Percentiles rank a stretch among this genome's conserved stretches.
These are phyloP conservation scores for Bombus pyrosoma DNA, from an alignment of 1,140 invertebrate genomes.

Conservation along the genomic window DNA sequence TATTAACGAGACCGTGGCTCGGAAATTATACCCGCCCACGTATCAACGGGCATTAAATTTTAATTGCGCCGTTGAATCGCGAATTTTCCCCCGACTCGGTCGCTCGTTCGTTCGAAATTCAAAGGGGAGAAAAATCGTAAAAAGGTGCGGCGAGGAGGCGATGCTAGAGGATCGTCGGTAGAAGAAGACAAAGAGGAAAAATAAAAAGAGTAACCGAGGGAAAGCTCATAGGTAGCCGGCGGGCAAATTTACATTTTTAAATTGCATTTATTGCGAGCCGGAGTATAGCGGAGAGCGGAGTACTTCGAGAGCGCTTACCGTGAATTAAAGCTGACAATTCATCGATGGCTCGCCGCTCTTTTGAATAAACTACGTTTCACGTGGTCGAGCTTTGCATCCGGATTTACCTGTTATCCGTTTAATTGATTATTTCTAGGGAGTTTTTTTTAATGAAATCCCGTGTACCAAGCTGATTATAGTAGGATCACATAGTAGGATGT, in stretches of 20 bases:
- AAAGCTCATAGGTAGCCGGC: slow-evolving; percentile 9
- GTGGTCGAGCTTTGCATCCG: neutral
- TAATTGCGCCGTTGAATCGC: slow-evolving; percentile 33
- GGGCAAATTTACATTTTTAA: slow-evolving; percentile 47
- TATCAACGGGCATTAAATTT: slow-evolving; percentile 34
- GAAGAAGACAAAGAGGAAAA: neutral
- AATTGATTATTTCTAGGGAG: slow-evolving; percentile 19
- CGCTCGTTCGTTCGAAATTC: neutral
- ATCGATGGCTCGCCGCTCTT: slow-evolving; percentile 25
- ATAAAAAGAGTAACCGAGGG: neutral
- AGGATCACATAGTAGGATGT: neutral
- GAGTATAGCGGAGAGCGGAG: neutral
- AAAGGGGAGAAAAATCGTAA: neutral
- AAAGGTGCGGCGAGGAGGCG: neutral
- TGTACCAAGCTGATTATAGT: neutral
- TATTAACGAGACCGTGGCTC: neutral
- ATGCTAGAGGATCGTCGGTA: too few species aligned
- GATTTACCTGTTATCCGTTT: slow-evolving; percentile 13
- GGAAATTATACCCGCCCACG: slow-evolving; percentile 15
- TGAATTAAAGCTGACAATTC: slow-evolving; percentile 33
- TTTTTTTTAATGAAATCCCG: neutral
- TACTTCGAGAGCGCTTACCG: slow-evolving; percentile 19
- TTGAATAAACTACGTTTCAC: slow-evolving; percentile 23
- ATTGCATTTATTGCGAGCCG: slow-evolving; percentile 37
- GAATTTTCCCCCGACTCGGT: neutral